Conservation (phyloP, 2,797 vertebrate genomes). For the Microcaecilia unicolor region DNA sequence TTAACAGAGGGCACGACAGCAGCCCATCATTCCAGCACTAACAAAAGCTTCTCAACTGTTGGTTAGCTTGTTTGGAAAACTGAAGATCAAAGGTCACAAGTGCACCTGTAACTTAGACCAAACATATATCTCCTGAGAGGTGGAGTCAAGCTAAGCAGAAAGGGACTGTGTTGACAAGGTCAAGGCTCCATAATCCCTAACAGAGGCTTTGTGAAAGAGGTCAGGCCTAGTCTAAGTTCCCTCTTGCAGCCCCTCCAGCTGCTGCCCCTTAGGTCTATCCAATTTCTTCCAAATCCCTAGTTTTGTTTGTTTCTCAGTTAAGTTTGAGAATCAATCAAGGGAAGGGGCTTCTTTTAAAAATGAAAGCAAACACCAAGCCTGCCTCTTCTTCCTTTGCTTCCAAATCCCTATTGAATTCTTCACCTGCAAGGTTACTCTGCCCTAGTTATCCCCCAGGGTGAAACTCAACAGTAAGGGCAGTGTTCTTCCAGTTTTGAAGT, state of each 20-base stretch:
- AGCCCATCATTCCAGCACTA: background rate
- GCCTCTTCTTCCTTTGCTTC: too few species aligned
- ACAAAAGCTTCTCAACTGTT: background rate
- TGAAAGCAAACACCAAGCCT: too few species aligned
- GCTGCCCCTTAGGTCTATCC: background rate
- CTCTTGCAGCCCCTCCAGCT: background rate
- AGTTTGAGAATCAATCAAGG: background rate
- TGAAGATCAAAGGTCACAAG: conserved; percentile 49
- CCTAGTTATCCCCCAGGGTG: too few species aligned
- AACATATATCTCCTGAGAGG: conserved; percentile 40
- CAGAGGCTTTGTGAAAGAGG: too few species aligned
- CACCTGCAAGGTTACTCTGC: too few species aligned
- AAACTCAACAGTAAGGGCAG: too few species aligned
- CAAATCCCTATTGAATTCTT: too few species aligned
- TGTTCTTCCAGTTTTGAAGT: too few species aligned
- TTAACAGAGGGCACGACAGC: background rate
- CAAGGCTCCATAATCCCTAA: background rate
- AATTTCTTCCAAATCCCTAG: background rate
- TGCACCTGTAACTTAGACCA: conserved; percentile 63
- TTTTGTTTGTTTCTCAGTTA: background rate
- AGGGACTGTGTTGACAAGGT: background rate
- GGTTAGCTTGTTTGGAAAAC: conserved; percentile 19
- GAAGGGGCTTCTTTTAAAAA: conserved; percentile 2
- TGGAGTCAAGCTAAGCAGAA: background rate
- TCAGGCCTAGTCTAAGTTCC: background rate